Conservation (phyloP, 2,113 vertebrate species). For the Aepyceros melampus region DNA sequence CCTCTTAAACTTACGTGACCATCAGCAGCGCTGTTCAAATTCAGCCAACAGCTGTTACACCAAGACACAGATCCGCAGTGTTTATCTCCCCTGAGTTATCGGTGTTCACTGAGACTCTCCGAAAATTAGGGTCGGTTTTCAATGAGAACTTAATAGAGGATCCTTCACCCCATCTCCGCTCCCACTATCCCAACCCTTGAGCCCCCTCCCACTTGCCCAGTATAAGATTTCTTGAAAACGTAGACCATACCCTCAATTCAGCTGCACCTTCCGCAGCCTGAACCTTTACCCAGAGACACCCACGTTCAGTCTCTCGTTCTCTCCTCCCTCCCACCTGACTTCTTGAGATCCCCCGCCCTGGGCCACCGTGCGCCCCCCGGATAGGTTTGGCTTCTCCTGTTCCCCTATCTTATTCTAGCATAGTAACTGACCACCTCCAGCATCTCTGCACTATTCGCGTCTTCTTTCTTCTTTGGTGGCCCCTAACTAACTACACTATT, state of each 20-base stretch:
- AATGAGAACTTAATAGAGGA: neutral
- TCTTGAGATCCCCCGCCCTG: slow-evolving; percentile 1
- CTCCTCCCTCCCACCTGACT: neutral
- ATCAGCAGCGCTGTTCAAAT: slow-evolving; percentile 58
- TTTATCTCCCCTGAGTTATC: slow-evolving; percentile 30
- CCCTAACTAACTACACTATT: slow-evolving; percentile 75
- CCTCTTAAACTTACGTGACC: slow-evolving; percentile 62
- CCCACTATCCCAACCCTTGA: neutral
- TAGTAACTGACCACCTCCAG: slow-evolving; percentile 74
- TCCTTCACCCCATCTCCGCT: neutral
- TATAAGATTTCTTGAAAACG: neutral
- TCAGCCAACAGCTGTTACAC: slow-evolving; percentile 53
- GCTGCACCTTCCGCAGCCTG: neutral
- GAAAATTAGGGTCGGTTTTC: slow-evolving; percentile 32
- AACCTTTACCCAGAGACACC: neutral
- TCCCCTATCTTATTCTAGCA: slow-evolving; percentile 7
- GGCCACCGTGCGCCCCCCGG: slow-evolving; percentile 61
- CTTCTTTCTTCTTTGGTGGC: slow-evolving; percentile 68
- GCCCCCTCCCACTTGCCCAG: neutral
- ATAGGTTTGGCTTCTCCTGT: slow-evolving; percentile 44
- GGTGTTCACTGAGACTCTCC: slow-evolving; percentile 34
- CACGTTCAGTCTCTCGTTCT: neutral
- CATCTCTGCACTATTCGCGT: slow-evolving; percentile 68
- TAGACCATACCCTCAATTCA: neutral
- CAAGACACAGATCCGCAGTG: slow-evolving; percentile 57